phyloP scores from a whole-genome alignment of 2,797 vertebrate genomes.

The Zenarchopterus dispar region DNA sequence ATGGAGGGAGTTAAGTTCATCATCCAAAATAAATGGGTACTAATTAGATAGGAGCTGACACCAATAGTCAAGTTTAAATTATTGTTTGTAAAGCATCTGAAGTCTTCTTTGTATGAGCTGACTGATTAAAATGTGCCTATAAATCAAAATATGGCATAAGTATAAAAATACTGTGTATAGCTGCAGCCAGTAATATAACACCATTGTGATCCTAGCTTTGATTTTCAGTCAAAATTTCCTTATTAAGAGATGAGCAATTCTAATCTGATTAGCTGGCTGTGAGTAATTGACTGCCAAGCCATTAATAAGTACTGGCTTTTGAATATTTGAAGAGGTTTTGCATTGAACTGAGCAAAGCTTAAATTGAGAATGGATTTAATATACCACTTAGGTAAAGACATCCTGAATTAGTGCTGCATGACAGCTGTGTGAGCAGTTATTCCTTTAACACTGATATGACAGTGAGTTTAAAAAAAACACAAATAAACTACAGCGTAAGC shows the following conservation, averaged over 20 bases:
- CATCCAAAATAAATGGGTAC: no score
- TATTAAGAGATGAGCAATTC: constrained; percentile 2
- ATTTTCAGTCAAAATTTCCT: background rate
- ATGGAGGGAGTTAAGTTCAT: no score
- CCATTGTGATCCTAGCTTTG: background rate
- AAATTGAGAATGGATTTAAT: background rate
- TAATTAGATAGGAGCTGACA: no score
- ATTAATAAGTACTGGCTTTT: background rate
- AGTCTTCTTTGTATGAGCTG: no score
- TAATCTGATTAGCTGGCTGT: constrained; percentile 10
- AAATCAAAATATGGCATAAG: no score
- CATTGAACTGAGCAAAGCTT: constrained; percentile 3
- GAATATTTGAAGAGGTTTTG: background rate
- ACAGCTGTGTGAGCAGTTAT: background rate
- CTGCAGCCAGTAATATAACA: background rate
- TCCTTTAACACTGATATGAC: constrained; percentile 5
- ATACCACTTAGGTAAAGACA: background rate
- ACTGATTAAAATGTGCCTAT: no score
- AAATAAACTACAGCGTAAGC: background rate
- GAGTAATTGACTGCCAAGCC: constrained; percentile 5
- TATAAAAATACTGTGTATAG: no score
- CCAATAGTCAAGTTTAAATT: no score
- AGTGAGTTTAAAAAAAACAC: background rate
- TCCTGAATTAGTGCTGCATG: background rate
- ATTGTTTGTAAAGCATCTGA: no score